Evolutionary conservation across 1,140 invertebrate genomes (phyloP).

Genomic region (Gryon sp.): DNA sequence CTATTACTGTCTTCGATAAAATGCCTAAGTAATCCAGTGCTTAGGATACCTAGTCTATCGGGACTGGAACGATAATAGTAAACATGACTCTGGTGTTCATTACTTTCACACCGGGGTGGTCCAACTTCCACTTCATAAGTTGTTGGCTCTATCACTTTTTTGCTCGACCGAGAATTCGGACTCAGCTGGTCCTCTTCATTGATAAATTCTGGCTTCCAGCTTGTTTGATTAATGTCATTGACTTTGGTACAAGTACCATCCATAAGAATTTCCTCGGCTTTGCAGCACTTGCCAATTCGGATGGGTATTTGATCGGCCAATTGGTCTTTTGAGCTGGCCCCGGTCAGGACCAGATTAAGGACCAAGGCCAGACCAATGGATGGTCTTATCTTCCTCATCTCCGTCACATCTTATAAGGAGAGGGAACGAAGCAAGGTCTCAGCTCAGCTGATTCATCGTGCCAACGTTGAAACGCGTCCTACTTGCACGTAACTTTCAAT

Average conservation of each 20-base stretch:
- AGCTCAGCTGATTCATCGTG: constrained; percentile 3
- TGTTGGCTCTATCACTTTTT: constrained; percentile 38
- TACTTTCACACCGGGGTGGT: constrained; percentile 84
- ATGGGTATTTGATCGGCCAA: constrained; percentile 48
- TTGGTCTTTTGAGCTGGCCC: constrained; percentile 23
- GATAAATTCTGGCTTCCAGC: constrained; percentile 73
- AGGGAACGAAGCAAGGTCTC: too few species aligned
- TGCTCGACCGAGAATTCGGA: background rate
- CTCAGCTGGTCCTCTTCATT: background rate
- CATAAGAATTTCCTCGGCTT: constrained; percentile 84
- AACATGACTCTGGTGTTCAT: constrained; percentile 85
- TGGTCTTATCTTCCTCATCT: constrained; percentile 7
- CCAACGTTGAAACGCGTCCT: constrained; percentile 2
- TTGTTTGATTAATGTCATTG: constrained; percentile 80
- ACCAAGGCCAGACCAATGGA: constrained; percentile 17
- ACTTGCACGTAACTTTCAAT: background rate
- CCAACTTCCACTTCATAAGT: constrained; percentile 79
- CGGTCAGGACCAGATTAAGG: constrained; percentile 1
- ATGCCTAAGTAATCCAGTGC: constrained; percentile 85
- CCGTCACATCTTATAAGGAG: too few species aligned
- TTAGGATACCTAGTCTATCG: constrained; percentile 84
- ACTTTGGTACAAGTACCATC: constrained; percentile 83
- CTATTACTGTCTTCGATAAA: constrained; percentile 80
- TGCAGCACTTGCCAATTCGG: constrained; percentile 85
- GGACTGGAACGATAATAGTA: constrained; percentile 82